Percentiles rank a stretch among this genome's conserved stretches.
These are phyloP conservation scores for Amphipoea oculea DNA, from an alignment of 2,888 invertebrate genomes.

Conservation along the genomic window DNA sequence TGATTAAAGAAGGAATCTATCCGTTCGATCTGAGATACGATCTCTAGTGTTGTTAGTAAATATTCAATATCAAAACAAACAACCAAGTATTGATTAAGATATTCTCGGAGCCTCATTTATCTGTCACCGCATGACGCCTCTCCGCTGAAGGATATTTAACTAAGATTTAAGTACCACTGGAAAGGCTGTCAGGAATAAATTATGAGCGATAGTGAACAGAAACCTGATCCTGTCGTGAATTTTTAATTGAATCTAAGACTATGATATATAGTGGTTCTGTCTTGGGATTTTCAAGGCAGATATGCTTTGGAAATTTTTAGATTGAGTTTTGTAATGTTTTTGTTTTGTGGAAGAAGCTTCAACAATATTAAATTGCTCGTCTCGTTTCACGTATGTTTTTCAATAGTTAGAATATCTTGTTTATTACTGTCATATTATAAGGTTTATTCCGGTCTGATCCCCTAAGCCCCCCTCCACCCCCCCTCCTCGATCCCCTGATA, in stretches of 20 bases:
- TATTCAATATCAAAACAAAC: constrained; percentile 33
- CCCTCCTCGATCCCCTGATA: too few species aligned
- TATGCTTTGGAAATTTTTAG: not conserved
- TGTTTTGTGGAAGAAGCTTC: too few species aligned
- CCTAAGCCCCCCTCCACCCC: too few species aligned
- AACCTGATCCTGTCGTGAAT: constrained; percentile 35
- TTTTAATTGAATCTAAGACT: constrained; percentile 49
- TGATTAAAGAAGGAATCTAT: not conserved
- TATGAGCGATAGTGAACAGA: constrained; percentile 29
- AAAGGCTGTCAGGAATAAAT: constrained; percentile 44
- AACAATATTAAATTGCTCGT: too few species aligned
- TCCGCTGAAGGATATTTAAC: constrained; percentile 43
- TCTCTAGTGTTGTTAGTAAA: constrained; percentile 12
- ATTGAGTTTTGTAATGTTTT: constrained; percentile 9
- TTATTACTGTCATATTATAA: not conserved
- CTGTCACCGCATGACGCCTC: constrained; percentile 58
- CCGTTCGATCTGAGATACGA: not conserved
- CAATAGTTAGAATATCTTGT: not conserved
- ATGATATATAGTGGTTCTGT: not conserved
- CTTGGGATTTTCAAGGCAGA: constrained; percentile 7
- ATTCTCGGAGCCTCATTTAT: constrained; percentile 54
- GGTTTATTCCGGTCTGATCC: too few species aligned
- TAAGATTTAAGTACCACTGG: constrained; percentile 41
- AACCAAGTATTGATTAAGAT: constrained; percentile 48
- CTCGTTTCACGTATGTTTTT: not conserved